A percentile compares a stretch with the other conserved stretches of the same genome.
Evolutionary conservation across 2,797 vertebrate genomes (phyloP).

Genomic region (Sphenopsis melanotis): DNA sequence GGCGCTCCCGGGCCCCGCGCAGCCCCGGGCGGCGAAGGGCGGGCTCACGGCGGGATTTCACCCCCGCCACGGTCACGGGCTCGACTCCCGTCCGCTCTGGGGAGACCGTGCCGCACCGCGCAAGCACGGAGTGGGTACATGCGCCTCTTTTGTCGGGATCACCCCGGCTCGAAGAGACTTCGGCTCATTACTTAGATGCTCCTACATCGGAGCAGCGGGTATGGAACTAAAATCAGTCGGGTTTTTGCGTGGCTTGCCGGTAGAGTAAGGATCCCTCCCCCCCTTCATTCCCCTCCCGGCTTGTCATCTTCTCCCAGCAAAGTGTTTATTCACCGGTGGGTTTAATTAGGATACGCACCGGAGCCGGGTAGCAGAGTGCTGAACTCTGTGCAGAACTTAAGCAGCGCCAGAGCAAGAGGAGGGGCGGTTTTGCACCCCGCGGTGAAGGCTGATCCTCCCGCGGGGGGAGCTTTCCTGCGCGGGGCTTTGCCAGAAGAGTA

Average conservation of each 20-base stretch:
- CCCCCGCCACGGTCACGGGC: accelerated
- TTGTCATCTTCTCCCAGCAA: background rate
- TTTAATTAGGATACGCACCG: background rate
- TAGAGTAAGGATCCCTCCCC: background rate
- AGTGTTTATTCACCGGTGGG: background rate
- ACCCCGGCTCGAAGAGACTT: background rate
- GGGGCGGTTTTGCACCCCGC: background rate
- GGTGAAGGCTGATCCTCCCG: background rate
- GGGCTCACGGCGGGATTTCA: background rate
- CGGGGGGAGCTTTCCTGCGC: background rate
- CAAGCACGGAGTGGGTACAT: background rate
- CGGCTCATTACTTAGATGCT: background rate
- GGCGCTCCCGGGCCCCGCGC: background rate
- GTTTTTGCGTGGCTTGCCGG: background rate
- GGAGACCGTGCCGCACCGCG: background rate
- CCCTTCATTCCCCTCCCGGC: no score
- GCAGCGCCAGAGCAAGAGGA: background rate
- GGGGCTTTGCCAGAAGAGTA: background rate
- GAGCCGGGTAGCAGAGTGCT: background rate
- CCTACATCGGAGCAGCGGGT: background rate
- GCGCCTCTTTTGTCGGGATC: background rate
- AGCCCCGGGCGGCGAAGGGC: background rate
- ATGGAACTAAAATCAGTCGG: background rate
- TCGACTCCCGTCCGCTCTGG: background rate
- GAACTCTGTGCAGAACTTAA: background rate